phyloP scores from a whole-genome alignment of 2,888 invertebrate species.

The Eupithecia subumbrata region DNA sequence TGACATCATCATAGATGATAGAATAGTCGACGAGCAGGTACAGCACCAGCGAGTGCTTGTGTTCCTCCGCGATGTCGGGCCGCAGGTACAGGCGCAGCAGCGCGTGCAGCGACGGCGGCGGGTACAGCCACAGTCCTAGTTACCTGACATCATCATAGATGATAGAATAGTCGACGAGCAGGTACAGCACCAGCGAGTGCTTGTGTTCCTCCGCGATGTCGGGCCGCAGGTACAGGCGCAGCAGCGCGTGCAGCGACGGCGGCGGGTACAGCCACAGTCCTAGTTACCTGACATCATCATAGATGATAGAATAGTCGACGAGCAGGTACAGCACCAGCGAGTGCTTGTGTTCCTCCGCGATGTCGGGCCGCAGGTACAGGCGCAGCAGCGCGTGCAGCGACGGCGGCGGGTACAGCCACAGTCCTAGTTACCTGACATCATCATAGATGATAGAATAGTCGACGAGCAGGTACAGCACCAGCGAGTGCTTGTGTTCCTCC shows the following conservation, averaged over 20 bases:
- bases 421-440: too few relatives aligned
- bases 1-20: conserved; percentile 86
- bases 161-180: conserved; percentile 91
- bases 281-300: too few relatives aligned
- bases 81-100: conserved; percentile 89
- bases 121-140: too few relatives aligned
- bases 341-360: conserved; percentile 89
- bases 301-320: conserved; percentile 90
- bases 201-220: conserved; percentile 87
- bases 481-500: conserved; percentile 89
- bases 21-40: conserved; percentile 93
- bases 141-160: conserved; percentile 86
- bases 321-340: conserved; percentile 91
- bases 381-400: conserved; percentile 91
- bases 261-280: conserved; percentile 94
- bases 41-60: conserved; percentile 91
- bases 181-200: conserved; percentile 91
- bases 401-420: conserved; percentile 92
- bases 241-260: conserved; percentile 89
- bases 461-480: conserved; percentile 91
- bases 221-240: conserved; percentile 89
- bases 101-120: conserved; percentile 92
- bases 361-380: conserved; percentile 88
- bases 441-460: conserved; percentile 90
- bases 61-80: conserved; percentile 85